Conservation (phyloP, 92 coral and sea anemone species). For the Palythoa grandiflora region DNA sequence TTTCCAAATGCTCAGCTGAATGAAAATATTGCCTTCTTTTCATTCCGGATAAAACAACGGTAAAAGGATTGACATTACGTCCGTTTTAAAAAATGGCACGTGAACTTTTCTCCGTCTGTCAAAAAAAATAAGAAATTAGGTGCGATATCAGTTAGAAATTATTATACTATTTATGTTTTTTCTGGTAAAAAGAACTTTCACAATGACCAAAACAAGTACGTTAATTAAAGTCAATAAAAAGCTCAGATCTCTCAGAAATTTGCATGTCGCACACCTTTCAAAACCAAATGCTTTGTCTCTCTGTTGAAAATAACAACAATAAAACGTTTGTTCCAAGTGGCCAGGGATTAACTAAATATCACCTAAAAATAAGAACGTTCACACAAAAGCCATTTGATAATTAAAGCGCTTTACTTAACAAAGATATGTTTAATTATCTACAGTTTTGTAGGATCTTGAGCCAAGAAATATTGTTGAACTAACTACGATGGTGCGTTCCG, state of each 20-base stretch:
- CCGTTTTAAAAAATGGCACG: neutral
- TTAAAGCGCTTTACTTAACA: conserved; percentile 17
- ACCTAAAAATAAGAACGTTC: neutral
- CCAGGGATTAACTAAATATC: neutral
- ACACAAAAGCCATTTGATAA: conserved; percentile 24
- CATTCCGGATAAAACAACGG: conserved; percentile 12
- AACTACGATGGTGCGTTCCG: neutral
- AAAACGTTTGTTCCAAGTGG: conserved; percentile 9
- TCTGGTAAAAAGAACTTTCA: neutral
- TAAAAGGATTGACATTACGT: neutral
- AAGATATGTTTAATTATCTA: conserved; percentile 5
- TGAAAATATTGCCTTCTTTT: neutral
- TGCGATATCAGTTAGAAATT: neutral
- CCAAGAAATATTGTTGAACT: neutral
- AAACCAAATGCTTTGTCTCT: conserved; percentile 1
- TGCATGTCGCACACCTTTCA: conserved; percentile 9
- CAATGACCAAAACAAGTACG: neutral
- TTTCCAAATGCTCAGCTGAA: conserved; percentile 35
- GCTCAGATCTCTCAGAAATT: neutral
- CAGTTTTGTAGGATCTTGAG: neutral
- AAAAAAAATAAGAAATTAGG: conserved; percentile 1
- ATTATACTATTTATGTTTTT: too few relatives aligned
- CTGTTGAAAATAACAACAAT: conserved; percentile 33
- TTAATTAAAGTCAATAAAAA: conserved; percentile 7
- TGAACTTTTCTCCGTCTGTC: neutral